Evolutionary conservation across 2,888 invertebrate species (phyloP).

Genomic region (Maniola hyperantus): DNA sequence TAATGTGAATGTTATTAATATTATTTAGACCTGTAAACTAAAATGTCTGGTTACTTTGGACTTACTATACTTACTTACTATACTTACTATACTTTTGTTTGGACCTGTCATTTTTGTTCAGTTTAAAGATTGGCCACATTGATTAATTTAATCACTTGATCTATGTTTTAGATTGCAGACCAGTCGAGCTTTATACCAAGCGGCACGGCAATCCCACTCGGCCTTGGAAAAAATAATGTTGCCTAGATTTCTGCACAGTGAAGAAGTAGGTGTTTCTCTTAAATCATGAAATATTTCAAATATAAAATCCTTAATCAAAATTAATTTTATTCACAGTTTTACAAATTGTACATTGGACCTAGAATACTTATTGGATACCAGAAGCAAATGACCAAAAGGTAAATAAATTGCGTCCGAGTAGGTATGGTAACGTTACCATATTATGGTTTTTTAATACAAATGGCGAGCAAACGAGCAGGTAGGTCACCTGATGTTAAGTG

Average conservation of each 20-base stretch:
- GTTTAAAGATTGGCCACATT: too few relatives aligned
- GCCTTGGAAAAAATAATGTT: constrained; percentile 88
- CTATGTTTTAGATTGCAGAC: constrained; percentile 83
- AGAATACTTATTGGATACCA: constrained; percentile 81
- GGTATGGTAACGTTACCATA: too few relatives aligned
- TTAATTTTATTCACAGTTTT: constrained; percentile 82
- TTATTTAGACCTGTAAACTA: too few relatives aligned
- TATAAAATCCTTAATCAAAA: background rate
- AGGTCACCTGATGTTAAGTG: too few relatives aligned
- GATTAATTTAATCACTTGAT: too few relatives aligned
- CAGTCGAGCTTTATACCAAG: constrained; percentile 89
- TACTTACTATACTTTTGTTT: too few relatives aligned
- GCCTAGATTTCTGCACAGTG: constrained; percentile 91
- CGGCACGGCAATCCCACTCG: constrained; percentile 90
- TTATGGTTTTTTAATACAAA: too few relatives aligned
- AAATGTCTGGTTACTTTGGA: too few relatives aligned
- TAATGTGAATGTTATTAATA: too few relatives aligned
- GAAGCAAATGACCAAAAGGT: constrained; percentile 81
- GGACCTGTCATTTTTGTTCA: too few relatives aligned
- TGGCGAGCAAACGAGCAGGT: too few relatives aligned
- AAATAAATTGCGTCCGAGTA: constrained; percentile 51
- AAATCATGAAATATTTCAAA: background rate
- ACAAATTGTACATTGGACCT: constrained; percentile 86
- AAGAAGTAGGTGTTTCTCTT: constrained; percentile 81
- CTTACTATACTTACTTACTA: too few relatives aligned